Percentiles rank a stretch among this genome's conserved stretches.
Evolutionary conservation across 2,888 invertebrate species (phyloP).

Genomic region (Sesia apiformis): DNA sequence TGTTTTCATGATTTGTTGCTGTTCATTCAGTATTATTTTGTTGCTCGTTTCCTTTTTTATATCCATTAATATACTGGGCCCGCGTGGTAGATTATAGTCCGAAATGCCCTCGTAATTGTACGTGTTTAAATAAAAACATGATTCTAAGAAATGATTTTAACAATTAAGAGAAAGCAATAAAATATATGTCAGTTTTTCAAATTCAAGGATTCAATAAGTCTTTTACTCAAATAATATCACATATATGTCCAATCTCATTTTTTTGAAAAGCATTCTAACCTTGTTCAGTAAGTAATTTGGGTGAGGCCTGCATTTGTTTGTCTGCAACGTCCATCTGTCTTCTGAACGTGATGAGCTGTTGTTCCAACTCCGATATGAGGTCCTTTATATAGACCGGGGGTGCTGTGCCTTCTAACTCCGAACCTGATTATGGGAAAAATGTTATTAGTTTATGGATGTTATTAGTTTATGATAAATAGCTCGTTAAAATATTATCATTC

Average conservation of each 20-base stretch:
- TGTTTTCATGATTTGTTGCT: too few species aligned
- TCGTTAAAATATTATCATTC: too few species aligned
- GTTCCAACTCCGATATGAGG: conserved; percentile 52
- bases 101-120: too few species aligned
- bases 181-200: conserved; percentile 1
- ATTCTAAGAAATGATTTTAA: background rate
- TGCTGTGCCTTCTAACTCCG: conserved; percentile 49
- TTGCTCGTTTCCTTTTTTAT: too few species aligned
- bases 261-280: conserved; percentile 23
- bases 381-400: conserved; percentile 58
- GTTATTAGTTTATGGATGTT: too few species aligned
- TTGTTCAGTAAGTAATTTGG: conserved; percentile 62
- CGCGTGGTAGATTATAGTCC: too few species aligned
- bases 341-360: conserved; percentile 52
- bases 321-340: conserved; percentile 65
- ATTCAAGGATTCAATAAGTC: background rate
- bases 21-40: too few species aligned
- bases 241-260: background rate
- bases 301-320: conserved; percentile 61
- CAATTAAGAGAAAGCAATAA: conserved; percentile 6
- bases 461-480: too few species aligned
- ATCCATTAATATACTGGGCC: too few species aligned
- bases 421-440: conserved; percentile 23
- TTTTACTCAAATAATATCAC: too few species aligned
- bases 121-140: too few species aligned